Percentiles rank a stretch among this genome's conserved stretches.
Evolutionary conservation across 2,797 vertebrate species (phyloP).

Genomic region (Danionella dracula): DNA sequence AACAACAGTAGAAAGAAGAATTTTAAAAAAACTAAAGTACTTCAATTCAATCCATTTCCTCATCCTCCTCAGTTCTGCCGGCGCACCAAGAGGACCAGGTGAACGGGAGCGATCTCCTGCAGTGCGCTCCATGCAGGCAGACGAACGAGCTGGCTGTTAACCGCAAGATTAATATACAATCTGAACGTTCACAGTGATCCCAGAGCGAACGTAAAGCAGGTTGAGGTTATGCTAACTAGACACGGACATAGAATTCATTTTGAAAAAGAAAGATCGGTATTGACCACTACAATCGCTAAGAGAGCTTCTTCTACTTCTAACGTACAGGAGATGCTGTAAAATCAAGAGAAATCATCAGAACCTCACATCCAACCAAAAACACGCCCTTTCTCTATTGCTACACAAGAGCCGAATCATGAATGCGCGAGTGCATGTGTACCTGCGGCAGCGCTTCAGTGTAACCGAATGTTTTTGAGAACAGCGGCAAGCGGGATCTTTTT

Average conservation of each 20-base stretch:
- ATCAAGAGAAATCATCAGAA: not conserved
- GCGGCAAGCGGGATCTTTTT: too few species aligned
- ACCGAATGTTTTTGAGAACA: too few species aligned
- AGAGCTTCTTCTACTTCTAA: not conserved
- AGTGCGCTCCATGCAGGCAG: constrained; percentile 65
- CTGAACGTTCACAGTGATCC: constrained; percentile 45
- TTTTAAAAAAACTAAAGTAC: too few species aligned
- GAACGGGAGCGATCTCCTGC: too few species aligned
- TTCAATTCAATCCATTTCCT: too few species aligned
- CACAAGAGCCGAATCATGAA: constrained; percentile 23
- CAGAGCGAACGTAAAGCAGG: constrained; percentile 57
- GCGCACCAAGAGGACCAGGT: too few species aligned
- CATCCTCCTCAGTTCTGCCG: too few species aligned
- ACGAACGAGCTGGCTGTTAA: too few species aligned
- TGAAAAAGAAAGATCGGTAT: constrained; percentile 7
- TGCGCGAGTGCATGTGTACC: constrained; percentile 8
- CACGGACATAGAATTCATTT: constrained; percentile 37
- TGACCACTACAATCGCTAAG: not conserved
- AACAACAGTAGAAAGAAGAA: too few species aligned
- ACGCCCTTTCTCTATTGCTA: not conserved
- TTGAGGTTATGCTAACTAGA: constrained; percentile 56
- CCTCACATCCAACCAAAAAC: not conserved
- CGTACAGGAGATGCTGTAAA: not conserved
- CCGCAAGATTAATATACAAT: not conserved
- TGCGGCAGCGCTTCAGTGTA: too few species aligned